Percentiles rank a stretch among this genome's conserved stretches.
Evolutionary conservation across 2,113 vertebrate genomes (phyloP).

Genomic region (Manacus vitellinus): DNA sequence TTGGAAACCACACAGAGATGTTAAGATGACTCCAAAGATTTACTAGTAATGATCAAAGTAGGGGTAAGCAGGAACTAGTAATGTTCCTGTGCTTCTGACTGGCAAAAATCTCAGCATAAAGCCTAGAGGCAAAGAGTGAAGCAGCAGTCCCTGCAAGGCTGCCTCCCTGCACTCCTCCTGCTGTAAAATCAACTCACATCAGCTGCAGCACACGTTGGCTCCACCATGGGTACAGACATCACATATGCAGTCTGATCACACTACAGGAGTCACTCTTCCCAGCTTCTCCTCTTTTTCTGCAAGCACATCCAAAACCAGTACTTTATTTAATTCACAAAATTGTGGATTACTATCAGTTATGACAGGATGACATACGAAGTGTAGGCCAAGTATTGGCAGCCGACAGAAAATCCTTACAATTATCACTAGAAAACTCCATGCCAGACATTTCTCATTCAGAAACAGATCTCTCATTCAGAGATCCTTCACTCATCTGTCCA

Average conservation of each 20-base stretch:
- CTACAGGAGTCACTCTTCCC: not conserved
- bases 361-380: not conserved
- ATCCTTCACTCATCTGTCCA: not conserved
- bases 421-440: not conserved
- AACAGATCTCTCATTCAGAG: not conserved
- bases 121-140: not conserved
- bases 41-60: fast-evolving
- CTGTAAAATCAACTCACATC: not conserved
- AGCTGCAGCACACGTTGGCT: not conserved
- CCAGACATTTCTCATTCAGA: not conserved
- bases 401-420: slow-evolving; percentile 1
- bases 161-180: not conserved
- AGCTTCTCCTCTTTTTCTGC: not conserved
- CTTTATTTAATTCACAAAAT: not conserved
- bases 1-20: not conserved
- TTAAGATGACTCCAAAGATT: not conserved
- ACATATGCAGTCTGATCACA: not conserved
- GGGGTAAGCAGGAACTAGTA: not conserved
- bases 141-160: not conserved
- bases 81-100: not conserved
- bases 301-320: not conserved
- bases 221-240: fast-evolving
- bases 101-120: not conserved
- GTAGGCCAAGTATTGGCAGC: not conserved
- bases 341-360: not conserved